Evolutionary conservation across 1,140 invertebrate genomes (phyloP).

Genomic region (Aphelinus certus): DNA sequence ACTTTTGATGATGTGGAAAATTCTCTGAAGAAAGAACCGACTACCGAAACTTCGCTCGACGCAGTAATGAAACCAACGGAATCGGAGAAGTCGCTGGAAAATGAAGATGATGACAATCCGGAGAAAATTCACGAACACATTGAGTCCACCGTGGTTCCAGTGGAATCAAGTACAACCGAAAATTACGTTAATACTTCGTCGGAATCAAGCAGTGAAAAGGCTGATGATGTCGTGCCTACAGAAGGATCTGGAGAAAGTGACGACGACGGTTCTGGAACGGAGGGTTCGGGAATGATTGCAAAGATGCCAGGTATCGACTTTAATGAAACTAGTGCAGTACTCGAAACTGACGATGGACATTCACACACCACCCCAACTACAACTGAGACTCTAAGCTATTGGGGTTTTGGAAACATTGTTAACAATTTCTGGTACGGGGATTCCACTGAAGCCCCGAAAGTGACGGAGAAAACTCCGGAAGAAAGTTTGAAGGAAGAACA

Average conservation of each 20-base stretch:
- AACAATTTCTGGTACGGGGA: background rate
- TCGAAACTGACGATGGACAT: background rate
- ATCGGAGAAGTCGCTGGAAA: too few relatives aligned
- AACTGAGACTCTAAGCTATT: conserved; percentile 21
- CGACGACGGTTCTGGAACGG: conserved; percentile 56
- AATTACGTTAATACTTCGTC: background rate
- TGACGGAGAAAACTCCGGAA: conserved; percentile 46
- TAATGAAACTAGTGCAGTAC: conserved; percentile 35
- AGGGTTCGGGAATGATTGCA: conserved; percentile 52
- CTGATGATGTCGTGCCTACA: background rate
- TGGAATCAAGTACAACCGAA: background rate
- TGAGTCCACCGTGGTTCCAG: background rate
- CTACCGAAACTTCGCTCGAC: background rate
- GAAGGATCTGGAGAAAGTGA: conserved; percentile 53
- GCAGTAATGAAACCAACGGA: background rate
- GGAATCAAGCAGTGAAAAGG: background rate
- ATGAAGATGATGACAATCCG: conserved; percentile 17
- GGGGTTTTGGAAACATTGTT: conserved; percentile 9
- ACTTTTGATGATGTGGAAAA: conserved; percentile 26
- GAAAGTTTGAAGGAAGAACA: conserved; percentile 54
- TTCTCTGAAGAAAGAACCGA: background rate
- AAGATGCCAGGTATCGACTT: conserved; percentile 44
- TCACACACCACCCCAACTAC: conserved; percentile 21
- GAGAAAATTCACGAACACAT: conserved; percentile 30
- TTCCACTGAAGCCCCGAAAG: background rate